Percentiles rank a stretch among this genome's conserved stretches.
phyloP scores from a whole-genome alignment of 2,888 invertebrate species.

The Chouioia cunea region DNA sequence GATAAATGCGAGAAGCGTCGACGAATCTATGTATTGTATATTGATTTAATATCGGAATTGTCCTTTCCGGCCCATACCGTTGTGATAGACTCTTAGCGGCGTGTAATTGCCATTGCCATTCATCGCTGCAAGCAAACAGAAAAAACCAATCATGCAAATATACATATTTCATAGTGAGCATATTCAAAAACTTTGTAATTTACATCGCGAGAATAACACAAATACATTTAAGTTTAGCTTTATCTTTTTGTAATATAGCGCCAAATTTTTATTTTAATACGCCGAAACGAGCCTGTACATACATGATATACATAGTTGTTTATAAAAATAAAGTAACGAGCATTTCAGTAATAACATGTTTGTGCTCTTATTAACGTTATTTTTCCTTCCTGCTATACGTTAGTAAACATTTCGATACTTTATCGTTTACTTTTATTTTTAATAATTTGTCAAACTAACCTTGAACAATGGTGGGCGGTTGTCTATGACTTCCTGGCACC shows the following conservation, averaged over 20 bases:
- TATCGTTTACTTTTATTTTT: too few species aligned
- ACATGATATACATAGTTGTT: constrained; percentile 25
- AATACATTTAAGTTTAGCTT: constrained; percentile 9
- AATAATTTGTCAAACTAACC: constrained; percentile 65
- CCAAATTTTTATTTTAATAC: constrained; percentile 11
- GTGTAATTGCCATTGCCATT: constrained; percentile 82
- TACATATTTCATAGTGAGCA: background rate
- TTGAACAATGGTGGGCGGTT: constrained; percentile 76
- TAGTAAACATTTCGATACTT: too few species aligned
- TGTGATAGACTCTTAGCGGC: constrained; percentile 84
- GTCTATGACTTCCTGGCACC: constrained; percentile 72
- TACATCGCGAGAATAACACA: background rate
- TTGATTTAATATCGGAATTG: constrained; percentile 80
- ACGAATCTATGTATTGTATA: constrained; percentile 51
- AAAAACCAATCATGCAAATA: constrained; percentile 23
- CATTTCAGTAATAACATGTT: background rate
- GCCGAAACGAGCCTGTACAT: constrained; percentile 20
- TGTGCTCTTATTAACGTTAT: too few species aligned
- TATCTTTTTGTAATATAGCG: background rate
- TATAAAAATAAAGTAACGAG: constrained; percentile 26
- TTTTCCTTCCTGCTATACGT: too few species aligned
- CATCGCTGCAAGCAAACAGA: constrained; percentile 71
- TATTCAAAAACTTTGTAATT: background rate
- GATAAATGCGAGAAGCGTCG: constrained; percentile 42
- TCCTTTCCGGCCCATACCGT: constrained; percentile 83